These are phyloP conservation scores for Phallusia fumigata DNA, from an alignment of 23 tunicate species.

Conservation along the genomic window DNA sequence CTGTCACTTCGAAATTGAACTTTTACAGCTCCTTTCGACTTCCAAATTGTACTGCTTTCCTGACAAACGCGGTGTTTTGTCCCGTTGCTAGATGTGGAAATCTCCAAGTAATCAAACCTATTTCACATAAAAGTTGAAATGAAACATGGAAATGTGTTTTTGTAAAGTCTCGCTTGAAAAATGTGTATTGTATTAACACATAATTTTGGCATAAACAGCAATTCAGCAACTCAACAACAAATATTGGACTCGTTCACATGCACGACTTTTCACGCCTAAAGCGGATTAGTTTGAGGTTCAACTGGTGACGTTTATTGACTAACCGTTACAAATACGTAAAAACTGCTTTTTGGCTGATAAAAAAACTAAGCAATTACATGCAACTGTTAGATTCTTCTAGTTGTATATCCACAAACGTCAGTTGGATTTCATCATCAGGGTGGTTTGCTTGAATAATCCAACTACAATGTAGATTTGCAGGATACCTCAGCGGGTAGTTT, in stretches of 20 bases:
- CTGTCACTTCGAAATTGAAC: constrained; percentile 31
- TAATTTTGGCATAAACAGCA: no score
- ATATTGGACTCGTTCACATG: no score
- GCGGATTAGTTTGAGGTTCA: no score
- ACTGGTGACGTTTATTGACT: no score
- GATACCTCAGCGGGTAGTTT: constrained; percentile 43
- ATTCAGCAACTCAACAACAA: no score
- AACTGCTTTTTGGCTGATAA: no score
- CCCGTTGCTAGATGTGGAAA: not conserved
- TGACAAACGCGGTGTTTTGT: constrained; percentile 17
- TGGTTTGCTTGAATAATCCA: constrained; percentile 23
- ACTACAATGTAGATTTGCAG: constrained; percentile 3
- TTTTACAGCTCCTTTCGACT: constrained; percentile 6
- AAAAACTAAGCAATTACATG: constrained; percentile 1
- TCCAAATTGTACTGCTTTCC: constrained; percentile 4
- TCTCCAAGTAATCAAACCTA: constrained; percentile 13
- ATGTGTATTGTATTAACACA: no score
- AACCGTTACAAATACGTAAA: no score
- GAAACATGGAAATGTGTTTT: no score
- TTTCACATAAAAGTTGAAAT: not conserved
- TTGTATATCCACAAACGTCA: constrained; percentile 41
- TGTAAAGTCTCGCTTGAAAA: no score
- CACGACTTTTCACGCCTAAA: no score
- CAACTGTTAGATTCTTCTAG: constrained; percentile 38
- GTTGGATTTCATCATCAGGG: constrained; percentile 8